Evolutionary conservation across 2,888 invertebrate genomes (phyloP).

Genomic region (Nymphalis urticae): DNA sequence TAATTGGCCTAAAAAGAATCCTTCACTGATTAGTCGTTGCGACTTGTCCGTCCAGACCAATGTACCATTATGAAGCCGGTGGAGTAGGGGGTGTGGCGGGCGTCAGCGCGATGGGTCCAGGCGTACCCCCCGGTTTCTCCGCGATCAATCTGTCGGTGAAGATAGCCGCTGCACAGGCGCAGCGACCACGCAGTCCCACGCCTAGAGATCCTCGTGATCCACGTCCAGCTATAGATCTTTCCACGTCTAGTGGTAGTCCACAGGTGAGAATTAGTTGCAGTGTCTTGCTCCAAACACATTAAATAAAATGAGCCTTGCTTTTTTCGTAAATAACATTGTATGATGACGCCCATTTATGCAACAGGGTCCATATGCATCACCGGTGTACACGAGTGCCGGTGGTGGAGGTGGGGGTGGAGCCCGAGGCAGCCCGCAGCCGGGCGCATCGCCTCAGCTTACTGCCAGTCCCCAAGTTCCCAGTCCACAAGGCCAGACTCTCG

Average conservation of each 20-base stretch:
- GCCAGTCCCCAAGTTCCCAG: conserved; percentile 95
- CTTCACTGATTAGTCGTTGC: conserved; percentile 22
- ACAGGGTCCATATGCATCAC: conserved; percentile 88
- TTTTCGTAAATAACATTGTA: conserved; percentile 24
- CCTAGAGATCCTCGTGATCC: conserved; percentile 89
- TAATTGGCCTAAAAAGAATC: conserved; percentile 13
- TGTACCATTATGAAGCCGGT: conserved; percentile 89
- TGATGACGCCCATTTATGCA: conserved; percentile 63
- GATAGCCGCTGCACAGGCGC: conserved; percentile 88
- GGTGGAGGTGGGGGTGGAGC: conserved; percentile 86
- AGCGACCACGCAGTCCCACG: conserved; percentile 87
- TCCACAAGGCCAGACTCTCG: conserved; percentile 94
- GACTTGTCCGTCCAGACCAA: conserved; percentile 83
- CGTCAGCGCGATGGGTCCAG: conserved; percentile 84
- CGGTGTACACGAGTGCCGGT: conserved; percentile 88
- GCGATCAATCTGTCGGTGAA: conserved; percentile 93
- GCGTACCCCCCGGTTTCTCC: conserved; percentile 88
- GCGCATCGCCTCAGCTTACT: conserved; percentile 89
- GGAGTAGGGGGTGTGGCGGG: conserved; percentile 82
- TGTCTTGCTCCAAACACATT: conserved; percentile 16
- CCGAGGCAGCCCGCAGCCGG: conserved; percentile 91
- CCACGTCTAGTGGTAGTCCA: conserved; percentile 93
- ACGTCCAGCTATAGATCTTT: conserved; percentile 92
- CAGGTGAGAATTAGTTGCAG: conserved; percentile 82
- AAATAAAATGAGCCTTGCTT: conserved; percentile 22